These are phyloP conservation scores for Cervus canadensis DNA, from an alignment of 2,113 vertebrate genomes.

Conservation along the genomic window DNA sequence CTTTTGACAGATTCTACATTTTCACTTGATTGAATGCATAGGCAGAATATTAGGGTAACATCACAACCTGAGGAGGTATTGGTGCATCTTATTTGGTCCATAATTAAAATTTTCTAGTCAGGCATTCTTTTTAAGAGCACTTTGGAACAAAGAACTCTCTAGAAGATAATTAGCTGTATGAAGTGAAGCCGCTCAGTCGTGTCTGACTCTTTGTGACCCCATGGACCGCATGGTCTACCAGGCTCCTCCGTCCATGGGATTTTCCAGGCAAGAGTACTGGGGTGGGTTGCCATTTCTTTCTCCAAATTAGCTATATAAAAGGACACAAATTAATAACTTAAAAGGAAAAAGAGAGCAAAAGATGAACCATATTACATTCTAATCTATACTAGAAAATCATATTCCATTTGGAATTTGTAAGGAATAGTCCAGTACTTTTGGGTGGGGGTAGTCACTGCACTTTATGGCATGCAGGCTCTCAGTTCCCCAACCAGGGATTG, in stretches of 20 bases:
- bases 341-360: neutral
- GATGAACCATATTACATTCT: neutral
- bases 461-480: neutral
- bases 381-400: neutral
- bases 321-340: neutral
- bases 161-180: neutral
- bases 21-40: neutral
- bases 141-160: neutral
- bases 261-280: too few relatives aligned
- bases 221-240: too few relatives aligned
- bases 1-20: neutral
- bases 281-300: too few relatives aligned
- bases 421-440: neutral
- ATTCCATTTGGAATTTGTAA: neutral
- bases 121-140: neutral
- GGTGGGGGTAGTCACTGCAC: neutral
- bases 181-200: too few relatives aligned
- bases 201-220: too few relatives aligned
- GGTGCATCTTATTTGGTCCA: neutral
- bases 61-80: neutral
- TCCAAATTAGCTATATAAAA: too few relatives aligned
- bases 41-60: neutral
- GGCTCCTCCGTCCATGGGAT: too few relatives aligned
- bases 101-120: neutral
- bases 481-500: neutral